phyloP scores from a whole-genome alignment of 2,888 invertebrate genomes.

The Metellina segmentata region DNA sequence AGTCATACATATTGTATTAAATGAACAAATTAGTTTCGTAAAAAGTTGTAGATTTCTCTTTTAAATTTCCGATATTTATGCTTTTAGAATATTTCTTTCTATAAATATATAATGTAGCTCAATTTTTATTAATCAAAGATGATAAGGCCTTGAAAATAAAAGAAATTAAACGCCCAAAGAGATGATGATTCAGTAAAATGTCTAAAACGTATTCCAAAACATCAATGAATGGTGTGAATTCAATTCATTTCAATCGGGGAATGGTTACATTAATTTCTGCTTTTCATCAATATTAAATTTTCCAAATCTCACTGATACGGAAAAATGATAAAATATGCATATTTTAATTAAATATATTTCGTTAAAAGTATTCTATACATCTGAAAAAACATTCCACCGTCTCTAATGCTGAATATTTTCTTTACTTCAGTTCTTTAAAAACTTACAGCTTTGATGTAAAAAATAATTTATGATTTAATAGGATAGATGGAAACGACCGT shows the following conservation, averaged over 20 bases:
- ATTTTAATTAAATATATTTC: background rate
- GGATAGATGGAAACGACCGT: background rate
- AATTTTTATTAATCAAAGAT: background rate
- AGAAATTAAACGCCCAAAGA: background rate
- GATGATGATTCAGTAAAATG: background rate
- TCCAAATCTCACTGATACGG: background rate
- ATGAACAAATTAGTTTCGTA: background rate
- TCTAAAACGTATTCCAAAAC: background rate
- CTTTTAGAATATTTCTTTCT: background rate
- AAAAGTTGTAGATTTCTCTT: no score
- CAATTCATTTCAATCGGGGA: background rate
- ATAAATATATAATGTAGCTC: background rate
- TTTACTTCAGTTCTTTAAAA: background rate
- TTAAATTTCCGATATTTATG: no score
- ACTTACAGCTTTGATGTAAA: background rate
- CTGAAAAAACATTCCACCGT: background rate
- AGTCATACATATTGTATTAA: no score
- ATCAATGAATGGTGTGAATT: background rate
- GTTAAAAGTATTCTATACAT: background rate
- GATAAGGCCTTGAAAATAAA: background rate
- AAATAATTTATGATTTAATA: background rate
- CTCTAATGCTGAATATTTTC: background rate
- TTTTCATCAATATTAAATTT: slow-evolving; percentile 1
- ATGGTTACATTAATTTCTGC: background rate
- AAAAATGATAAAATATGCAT: background rate